Conservation (phyloP, 2,113 vertebrate species). For the Gambusia affinis region DNA sequence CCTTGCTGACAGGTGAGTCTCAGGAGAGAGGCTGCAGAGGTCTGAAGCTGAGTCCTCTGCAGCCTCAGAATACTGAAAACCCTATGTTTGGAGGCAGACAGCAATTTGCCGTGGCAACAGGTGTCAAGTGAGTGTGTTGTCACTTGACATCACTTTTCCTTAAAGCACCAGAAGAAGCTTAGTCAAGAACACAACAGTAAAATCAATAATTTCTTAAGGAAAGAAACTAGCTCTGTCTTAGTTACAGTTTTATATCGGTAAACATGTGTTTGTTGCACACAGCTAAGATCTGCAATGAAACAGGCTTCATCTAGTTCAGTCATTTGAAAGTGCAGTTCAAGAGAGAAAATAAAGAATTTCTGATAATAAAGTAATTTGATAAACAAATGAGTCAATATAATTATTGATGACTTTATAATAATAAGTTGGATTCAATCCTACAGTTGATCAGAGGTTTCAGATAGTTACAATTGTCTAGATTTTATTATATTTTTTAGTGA, state of each 20-base stretch:
- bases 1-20: neutral
- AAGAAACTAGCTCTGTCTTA: neutral
- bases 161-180: neutral
- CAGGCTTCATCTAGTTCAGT: neutral
- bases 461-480: neutral
- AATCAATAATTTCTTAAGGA: too few relatives aligned
- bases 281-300: slow-evolving; percentile 48
- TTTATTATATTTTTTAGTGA: neutral
- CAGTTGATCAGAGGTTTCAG: too few relatives aligned
- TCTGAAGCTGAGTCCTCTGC: neutral
- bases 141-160: neutral
- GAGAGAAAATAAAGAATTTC: neutral
- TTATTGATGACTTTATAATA: too few relatives aligned
- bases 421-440: too few relatives aligned
- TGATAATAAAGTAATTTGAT: neutral
- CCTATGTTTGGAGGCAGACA: neutral
- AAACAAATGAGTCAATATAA: too few relatives aligned
- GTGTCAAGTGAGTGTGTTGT: neutral
- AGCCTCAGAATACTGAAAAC: neutral
- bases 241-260: neutral
- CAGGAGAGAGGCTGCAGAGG: neutral
- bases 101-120: neutral
- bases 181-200: neutral
- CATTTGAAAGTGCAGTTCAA: neutral
- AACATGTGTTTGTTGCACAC: slow-evolving; percentile 75